phyloP scores from a whole-genome alignment of 1,140 invertebrate genomes.

The Kradibia gibbosae region DNA sequence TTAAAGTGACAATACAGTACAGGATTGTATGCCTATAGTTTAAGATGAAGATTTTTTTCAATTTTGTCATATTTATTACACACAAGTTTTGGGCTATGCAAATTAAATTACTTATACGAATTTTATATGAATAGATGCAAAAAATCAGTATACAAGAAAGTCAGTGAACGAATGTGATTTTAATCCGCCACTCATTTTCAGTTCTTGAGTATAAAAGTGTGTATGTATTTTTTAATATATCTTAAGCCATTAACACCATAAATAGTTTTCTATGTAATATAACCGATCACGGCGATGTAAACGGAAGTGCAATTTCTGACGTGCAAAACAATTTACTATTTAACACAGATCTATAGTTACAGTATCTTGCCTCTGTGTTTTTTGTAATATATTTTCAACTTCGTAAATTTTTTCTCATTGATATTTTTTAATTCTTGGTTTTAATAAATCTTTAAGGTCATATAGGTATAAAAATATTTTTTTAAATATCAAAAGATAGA shows the following conservation, averaged over 20 bases:
- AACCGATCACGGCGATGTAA: neutral
- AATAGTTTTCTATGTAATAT: neutral
- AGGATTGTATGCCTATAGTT: no score
- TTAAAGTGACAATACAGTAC: no score
- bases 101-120: neutral
- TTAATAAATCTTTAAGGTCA: no score
- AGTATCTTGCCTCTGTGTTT: neutral
- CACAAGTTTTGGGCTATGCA: no score
- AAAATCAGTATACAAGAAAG: neutral
- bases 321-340: neutral
- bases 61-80: no score
- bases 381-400: neutral
- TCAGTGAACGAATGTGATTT: conserved; percentile 35
- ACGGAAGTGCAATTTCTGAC: neutral
- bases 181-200: conserved; percentile 6
- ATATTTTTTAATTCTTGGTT: no score
- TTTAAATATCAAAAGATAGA: no score
- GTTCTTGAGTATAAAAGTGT: no score
- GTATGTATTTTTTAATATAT: no score
- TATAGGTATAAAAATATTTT: no score
- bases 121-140: neutral
- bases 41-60: no score
- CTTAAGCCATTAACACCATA: no score
- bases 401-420: neutral
- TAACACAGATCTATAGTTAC: neutral